A percentile compares a stretch with the other conserved stretches of the same genome.
Evolutionary conservation across 1,140 invertebrate species (phyloP).

Genomic region (Lutraria rhynchaena): DNA sequence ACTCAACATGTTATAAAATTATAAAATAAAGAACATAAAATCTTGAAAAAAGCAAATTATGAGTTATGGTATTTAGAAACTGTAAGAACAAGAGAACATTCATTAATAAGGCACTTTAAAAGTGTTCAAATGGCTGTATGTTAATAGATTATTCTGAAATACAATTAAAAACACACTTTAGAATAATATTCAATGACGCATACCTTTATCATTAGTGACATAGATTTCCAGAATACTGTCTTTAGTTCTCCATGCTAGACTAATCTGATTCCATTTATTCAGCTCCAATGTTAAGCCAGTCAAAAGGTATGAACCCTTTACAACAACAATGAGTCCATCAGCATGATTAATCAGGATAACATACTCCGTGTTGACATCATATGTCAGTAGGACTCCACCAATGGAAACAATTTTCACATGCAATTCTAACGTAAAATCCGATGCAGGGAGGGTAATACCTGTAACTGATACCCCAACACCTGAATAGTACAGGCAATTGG

Average conservation of each 20-base stretch:
- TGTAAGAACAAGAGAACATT: not conserved
- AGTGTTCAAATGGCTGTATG: not conserved
- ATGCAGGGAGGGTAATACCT: slow-evolving; percentile 9
- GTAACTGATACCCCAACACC: slow-evolving; percentile 22
- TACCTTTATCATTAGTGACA: slow-evolving; percentile 48
- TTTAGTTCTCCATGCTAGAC: slow-evolving; percentile 58
- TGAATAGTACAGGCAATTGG: slow-evolving; percentile 33
- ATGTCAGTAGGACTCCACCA: slow-evolving; percentile 47
- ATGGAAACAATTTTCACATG: slow-evolving; percentile 27
- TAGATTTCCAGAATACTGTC: slow-evolving; percentile 59
- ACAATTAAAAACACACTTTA: too few species aligned
- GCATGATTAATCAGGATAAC: slow-evolving; percentile 34
- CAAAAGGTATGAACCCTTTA: slow-evolving; percentile 1
- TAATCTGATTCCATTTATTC: slow-evolving; percentile 64
- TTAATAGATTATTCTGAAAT: not conserved
- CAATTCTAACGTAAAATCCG: slow-evolving; percentile 44
- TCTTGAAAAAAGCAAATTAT: not conserved
- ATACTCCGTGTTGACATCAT: slow-evolving; percentile 11
- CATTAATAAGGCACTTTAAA: not conserved
- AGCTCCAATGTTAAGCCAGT: slow-evolving; percentile 60
- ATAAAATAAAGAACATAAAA: not conserved
- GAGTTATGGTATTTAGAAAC: not conserved
- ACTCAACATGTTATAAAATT: not conserved
- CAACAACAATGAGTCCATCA: slow-evolving; percentile 24
- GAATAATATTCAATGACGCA: too few species aligned